Base-by-base conservation (phyloP, 2,113 vertebrate genomes). In the Prolemur simus region DNA sequence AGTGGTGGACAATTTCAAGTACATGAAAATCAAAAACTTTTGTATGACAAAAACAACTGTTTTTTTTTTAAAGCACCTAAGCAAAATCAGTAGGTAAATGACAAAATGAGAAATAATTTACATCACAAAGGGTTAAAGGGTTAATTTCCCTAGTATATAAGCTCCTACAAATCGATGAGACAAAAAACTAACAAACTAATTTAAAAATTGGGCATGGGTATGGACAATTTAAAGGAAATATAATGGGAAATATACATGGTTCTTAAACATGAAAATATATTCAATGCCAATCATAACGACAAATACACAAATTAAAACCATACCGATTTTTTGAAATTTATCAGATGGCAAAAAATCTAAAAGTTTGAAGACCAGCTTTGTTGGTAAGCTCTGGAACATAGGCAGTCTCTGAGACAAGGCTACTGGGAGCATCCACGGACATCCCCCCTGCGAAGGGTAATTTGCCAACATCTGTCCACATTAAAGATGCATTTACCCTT, bases 261-360 rank as follows among this genome's bases (percentile, higher is more conserved):
- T 52, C 74, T 60, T 27, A 92, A 81, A 87, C 71, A 39, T 10
- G n/a, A 86, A 93, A 96, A 66, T 20, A 74, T 52, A 27, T 25
- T 60, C 77, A 84, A 12, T 32, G 20, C 76, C 78, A 85, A 49
- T 77, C 73, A 25, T 47, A 74, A 37, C 18, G 45, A 89, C 21
- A 76, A 93, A 69, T 23, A 52, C 10, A 54, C n/a, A 81, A 56
- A 85, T 80, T 56, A 58, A 92, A 90, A 71, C 5, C 37, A 54
- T 34, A 71, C 2, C 63, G 32, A 27, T 66, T 52, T 80, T 37
- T 12, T 20, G 2, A 63, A 63, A n/a, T 42, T 8, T 42, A 52
- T 78, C 39, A 42, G 60, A 78, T 66, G 47, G 29, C n/a, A 45
- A 78, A 78, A 66, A 71, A 21, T 47, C 37, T 58, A 68, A 47